Evolutionary conservation across 2,113 vertebrate species (phyloP).

Genomic region (Pedionomus torquatus): DNA sequence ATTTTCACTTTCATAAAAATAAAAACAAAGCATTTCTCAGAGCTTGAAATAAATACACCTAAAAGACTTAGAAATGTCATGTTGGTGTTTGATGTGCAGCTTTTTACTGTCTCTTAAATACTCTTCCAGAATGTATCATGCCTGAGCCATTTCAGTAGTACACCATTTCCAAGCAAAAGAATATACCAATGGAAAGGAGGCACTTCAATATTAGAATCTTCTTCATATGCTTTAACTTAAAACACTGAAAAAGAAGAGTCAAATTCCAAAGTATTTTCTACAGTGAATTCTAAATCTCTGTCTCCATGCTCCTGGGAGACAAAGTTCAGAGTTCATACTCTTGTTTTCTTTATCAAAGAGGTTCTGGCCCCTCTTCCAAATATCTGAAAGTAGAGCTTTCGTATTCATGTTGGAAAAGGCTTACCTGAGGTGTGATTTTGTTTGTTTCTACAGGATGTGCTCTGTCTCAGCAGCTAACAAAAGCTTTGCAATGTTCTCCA

Average conservation of each 20-base stretch:
- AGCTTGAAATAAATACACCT: neutral
- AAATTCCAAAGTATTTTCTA: neutral
- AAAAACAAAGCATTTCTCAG: neutral
- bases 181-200: neutral
- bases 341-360: neutral
- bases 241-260: neutral
- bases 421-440: accelerated
- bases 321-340: neutral
- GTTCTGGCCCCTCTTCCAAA: neutral
- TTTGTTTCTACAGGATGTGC: neutral
- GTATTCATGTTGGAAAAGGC: neutral
- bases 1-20: neutral
- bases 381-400: neutral
- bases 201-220: neutral
- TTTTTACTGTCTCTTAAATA: neutral
- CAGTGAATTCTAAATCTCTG: neutral
- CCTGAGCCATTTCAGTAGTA: neutral
- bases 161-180: neutral
- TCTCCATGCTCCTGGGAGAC: neutral
- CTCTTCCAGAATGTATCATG: neutral
- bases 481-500: neutral
- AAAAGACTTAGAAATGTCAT: neutral
- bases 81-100: neutral
- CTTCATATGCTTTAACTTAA: neutral
- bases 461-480: neutral